Conservation (phyloP, 2,797 vertebrate genomes). For the Danio tinwini region DNA sequence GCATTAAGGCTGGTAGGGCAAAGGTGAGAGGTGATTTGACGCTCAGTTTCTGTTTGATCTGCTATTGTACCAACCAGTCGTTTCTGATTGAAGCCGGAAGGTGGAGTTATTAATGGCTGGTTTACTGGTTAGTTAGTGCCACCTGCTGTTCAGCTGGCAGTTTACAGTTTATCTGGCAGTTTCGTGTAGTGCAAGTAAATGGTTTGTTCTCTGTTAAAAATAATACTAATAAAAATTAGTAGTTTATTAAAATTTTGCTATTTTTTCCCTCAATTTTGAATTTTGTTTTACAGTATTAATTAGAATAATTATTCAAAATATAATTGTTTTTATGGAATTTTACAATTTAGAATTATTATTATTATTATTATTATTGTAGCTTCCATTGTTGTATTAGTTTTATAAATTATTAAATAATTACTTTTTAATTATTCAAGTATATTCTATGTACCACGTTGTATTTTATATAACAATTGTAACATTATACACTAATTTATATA, state of each 20-base stretch:
- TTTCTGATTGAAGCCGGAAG: background rate
- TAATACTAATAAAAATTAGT: background rate
- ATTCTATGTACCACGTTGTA: too few species aligned
- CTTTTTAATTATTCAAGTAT: too few species aligned
- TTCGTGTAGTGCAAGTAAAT: background rate
- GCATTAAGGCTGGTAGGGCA: background rate
- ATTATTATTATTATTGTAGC: background rate
- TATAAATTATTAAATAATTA: too few species aligned
- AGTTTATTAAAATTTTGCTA: background rate
- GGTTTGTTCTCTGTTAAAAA: background rate
- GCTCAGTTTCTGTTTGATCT: background rate
- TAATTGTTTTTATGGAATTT: background rate
- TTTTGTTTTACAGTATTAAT: background rate
- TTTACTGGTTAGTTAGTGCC: slow-evolving; percentile 63
- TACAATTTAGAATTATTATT: background rate
- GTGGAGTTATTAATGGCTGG: background rate
- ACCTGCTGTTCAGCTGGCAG: slow-evolving; percentile 60
- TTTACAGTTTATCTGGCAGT: background rate
- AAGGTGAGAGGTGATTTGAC: background rate
- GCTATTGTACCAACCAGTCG: background rate
- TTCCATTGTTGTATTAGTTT: background rate
- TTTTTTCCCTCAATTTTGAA: background rate
- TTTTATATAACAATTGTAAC: too few species aligned
- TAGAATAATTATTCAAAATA: background rate
- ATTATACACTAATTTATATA: too few species aligned